These are phyloP conservation scores for Anguilla anguilla DNA, from an alignment of 2,797 vertebrate genomes.

Conservation along the genomic window DNA sequence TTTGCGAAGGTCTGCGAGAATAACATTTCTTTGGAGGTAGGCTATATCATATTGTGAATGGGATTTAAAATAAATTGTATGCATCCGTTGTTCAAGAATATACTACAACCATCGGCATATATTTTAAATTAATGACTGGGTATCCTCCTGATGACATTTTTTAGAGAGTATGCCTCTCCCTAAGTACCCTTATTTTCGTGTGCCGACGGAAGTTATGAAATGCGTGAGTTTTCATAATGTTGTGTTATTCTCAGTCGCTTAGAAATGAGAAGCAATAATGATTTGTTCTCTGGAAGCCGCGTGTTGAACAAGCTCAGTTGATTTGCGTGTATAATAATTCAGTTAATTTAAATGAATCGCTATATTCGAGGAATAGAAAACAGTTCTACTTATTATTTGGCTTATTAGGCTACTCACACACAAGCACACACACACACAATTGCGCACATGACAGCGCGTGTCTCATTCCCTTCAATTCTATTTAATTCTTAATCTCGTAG, in stretches of 20 bases:
- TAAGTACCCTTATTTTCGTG: neutral
- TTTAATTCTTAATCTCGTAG: constrained; percentile 2
- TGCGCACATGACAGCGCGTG: constrained; percentile 1
- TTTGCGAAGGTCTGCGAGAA: neutral
- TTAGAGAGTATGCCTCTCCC: neutral
- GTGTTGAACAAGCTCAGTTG: neutral
- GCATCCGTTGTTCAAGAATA: neutral
- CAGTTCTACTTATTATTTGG: constrained; percentile 1
- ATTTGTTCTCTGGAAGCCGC: neutral
- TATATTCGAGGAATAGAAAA: neutral
- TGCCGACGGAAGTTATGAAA: neutral
- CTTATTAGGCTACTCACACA: neutral
- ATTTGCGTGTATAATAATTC: neutral
- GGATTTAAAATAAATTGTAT: neutral
- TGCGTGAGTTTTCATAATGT: neutral
- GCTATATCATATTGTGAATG: neutral
- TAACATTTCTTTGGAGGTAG: neutral
- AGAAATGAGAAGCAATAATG: neutral
- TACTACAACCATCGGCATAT: neutral
- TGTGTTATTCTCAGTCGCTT: neutral
- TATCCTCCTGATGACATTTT: neutral
- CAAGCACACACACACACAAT: constrained; percentile 13
- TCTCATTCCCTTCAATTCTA: neutral
- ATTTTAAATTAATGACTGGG: neutral
- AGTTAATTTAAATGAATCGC: neutral